Conservation (phyloP, 2,888 invertebrate genomes). For the Euplexia lucipara region DNA sequence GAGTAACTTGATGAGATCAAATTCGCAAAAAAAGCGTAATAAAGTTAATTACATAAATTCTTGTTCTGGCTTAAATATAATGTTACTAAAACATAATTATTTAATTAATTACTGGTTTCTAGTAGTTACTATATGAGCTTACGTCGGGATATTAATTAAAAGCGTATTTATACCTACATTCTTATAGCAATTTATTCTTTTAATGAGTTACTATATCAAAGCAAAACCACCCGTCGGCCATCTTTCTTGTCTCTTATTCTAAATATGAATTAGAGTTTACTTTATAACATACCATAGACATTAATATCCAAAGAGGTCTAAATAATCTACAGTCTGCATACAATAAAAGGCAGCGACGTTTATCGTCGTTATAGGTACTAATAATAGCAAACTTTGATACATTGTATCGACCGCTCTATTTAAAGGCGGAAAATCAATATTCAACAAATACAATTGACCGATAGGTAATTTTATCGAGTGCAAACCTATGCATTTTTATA, state of each 20-base stretch:
- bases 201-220: no score
- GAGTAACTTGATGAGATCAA: constrained; percentile 59
- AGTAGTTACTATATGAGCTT: no score
- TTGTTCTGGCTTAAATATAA: constrained; percentile 19
- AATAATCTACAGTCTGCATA: background rate
- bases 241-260: no score
- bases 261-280: no score
- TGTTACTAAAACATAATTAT: constrained; percentile 12
- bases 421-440: constrained; percentile 21
- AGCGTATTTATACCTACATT: no score
- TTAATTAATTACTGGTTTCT: background rate
- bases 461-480: constrained; percentile 2
- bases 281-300: no score
- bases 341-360: background rate
- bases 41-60: constrained; percentile 45
- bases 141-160: no score
- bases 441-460: background rate
- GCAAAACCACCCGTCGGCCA: no score
- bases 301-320: no score
- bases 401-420: background rate
- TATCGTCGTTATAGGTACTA: no score
- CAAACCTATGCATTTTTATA: background rate
- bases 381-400: constrained; percentile 1
- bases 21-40: constrained; percentile 62
- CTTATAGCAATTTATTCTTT: no score